These are phyloP conservation scores for Tupaia tana DNA, from an alignment of 2,113 vertebrate genomes.

Conservation along the genomic window DNA sequence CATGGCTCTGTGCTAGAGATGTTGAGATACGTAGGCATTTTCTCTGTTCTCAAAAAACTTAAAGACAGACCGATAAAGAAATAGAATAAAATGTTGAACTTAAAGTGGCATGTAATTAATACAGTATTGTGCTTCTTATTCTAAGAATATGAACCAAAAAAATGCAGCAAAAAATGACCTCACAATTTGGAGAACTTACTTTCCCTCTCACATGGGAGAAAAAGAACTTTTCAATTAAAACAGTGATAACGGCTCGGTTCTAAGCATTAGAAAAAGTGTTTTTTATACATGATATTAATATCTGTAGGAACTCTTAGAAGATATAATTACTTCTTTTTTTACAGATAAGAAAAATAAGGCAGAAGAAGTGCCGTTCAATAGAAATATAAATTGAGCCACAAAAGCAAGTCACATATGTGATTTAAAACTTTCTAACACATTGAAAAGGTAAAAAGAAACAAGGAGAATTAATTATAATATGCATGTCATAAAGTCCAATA, in stretches of 20 bases:
- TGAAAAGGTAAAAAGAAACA: neutral
- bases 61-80: neutral
- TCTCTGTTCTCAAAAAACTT: neutral
- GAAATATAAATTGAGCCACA: neutral
- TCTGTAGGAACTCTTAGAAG: neutral
- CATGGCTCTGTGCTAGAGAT: neutral
- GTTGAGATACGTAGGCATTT: neutral
- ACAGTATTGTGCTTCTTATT: neutral
- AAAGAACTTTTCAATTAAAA: neutral
- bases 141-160: neutral
- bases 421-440: neutral
- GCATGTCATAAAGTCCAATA: neutral
- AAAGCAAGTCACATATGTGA: neutral
- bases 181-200: neutral
- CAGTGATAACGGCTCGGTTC: neutral
- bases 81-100: neutral
- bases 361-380: neutral
- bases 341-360: neutral
- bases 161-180: neutral
- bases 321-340: neutral
- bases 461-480: neutral
- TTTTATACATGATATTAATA: neutral
- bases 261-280: neutral
- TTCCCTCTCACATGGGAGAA: neutral
- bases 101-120: neutral